Conservation (phyloP, 2,888 invertebrate genomes). For the Sclerodermus sp. region DNA sequence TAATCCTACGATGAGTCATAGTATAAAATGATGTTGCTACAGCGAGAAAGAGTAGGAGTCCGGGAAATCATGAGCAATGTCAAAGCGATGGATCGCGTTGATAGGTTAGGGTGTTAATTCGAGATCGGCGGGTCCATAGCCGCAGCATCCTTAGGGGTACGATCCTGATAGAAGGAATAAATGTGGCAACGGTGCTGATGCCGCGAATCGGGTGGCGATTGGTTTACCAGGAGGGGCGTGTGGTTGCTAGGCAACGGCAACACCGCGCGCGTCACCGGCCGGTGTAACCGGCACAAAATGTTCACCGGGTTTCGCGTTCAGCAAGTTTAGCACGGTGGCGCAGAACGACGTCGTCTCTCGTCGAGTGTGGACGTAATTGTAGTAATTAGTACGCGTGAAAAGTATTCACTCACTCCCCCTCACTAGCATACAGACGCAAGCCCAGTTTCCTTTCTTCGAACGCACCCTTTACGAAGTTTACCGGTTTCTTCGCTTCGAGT, state of each 20-base stretch:
- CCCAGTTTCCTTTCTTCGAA: too few species aligned
- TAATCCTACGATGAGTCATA: too few species aligned
- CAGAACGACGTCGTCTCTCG: constrained; percentile 45
- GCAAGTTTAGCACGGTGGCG: too few species aligned
- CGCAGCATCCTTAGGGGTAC: too few species aligned
- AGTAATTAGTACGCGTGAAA: constrained; percentile 14
- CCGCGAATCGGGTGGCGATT: constrained; percentile 12
- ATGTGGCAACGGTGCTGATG: neutral
- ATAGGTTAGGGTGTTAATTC: too few species aligned
- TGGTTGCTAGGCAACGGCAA: constrained; percentile 45
- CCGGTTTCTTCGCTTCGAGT: constrained; percentile 8
- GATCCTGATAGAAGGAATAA: neutral
- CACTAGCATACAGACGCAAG: too few species aligned
- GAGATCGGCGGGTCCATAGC: too few species aligned
- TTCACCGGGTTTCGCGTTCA: too few species aligned
- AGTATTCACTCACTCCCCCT: constrained; percentile 4
- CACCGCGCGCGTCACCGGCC: constrained; percentile 41
- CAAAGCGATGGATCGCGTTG: too few species aligned
- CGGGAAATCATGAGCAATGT: too few species aligned
- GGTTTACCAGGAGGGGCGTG: constrained; percentile 27
- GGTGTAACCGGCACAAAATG: constrained; percentile 35
- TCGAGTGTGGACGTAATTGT: constrained; percentile 34
- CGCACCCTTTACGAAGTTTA: neutral
- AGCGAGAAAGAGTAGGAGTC: too few species aligned
- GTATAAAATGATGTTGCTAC: too few species aligned